Base-by-base conservation (phyloP, 1,140 invertebrate species). In the Drosophila miranda region DNA sequence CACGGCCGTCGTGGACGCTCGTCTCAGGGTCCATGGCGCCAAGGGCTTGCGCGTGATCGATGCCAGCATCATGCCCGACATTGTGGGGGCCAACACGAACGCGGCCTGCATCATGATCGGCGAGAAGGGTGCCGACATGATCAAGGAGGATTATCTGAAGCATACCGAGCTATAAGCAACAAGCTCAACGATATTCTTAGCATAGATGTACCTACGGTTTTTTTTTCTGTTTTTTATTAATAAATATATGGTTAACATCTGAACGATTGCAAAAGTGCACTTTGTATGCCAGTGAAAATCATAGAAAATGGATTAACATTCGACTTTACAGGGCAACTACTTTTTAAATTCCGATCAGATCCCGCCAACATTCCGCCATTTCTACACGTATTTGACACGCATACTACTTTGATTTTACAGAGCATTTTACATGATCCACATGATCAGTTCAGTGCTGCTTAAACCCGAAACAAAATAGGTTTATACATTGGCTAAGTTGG, bases 71-170 rank as follows among this genome's bases (percentile, higher is more conserved):
- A 96, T 97, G 95, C 96, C 96, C 0, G 91, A 90, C 4, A 94
- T 96, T 46, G 92, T 94, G 0, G 93, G 93, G 8, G 95, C 94
- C 3, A 96, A 96, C 68, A 96, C 95, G 0, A 96, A 96, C 84
- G 95, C 95, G 1, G 93, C 95, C 0, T 93, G 93, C 0, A 95
- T 96, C 42, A 96, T 95, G 93, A 95, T 97, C 45, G 96, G 93
- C 0, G 95, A 96, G 82, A 96, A 96, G 81, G 95, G 93, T 0
- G 93, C 94, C 4, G 95, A 96, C 71, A 92, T 95, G 89, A 94
- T 96, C 46, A 95, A 93, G 88, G 92, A 93, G 76, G 91, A 93
- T 38, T 55, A 87, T 48, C 28, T 75, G 11, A 43, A 74, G 52
- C 82, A 87, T 7, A 83, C 46, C 19, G 82, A 87, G 57, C 82